Conservation (phyloP, 2,797 vertebrate species). For the Schizopygopsis malacanthus region DNA sequence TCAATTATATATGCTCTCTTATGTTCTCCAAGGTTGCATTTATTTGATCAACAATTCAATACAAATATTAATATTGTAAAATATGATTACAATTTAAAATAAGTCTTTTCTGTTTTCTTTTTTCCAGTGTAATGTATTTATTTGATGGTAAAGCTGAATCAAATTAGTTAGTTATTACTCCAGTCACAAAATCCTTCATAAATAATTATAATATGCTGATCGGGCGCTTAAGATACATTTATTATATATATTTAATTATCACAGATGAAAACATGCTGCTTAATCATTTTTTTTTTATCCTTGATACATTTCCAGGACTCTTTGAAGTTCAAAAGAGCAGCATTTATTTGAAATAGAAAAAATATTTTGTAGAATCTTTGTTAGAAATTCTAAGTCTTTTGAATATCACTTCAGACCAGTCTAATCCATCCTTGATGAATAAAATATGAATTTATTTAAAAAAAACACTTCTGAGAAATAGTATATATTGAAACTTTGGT, state of each 20-base stretch:
- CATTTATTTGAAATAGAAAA: not conserved
- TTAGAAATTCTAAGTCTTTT: not conserved
- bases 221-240: not conserved
- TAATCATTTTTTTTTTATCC: not conserved
- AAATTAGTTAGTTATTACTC: not conserved
- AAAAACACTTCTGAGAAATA: not conserved
- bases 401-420: not conserved
- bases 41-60: not conserved
- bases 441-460: not conserved
- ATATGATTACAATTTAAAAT: not conserved
- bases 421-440: not conserved
- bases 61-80: not conserved
- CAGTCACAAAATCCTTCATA: not conserved
- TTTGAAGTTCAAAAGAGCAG: not conserved
- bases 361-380: not conserved
- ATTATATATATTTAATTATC: not conserved
- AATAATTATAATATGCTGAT: not conserved
- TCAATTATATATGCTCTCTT: not conserved
- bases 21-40: not conserved
- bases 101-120: not conserved
- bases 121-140: not conserved
- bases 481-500: not conserved
- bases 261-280: not conserved
- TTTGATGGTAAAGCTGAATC: not conserved
- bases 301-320: not conserved